Conservation (phyloP, 1,140 invertebrate genomes). For the Patella vulgata region DNA sequence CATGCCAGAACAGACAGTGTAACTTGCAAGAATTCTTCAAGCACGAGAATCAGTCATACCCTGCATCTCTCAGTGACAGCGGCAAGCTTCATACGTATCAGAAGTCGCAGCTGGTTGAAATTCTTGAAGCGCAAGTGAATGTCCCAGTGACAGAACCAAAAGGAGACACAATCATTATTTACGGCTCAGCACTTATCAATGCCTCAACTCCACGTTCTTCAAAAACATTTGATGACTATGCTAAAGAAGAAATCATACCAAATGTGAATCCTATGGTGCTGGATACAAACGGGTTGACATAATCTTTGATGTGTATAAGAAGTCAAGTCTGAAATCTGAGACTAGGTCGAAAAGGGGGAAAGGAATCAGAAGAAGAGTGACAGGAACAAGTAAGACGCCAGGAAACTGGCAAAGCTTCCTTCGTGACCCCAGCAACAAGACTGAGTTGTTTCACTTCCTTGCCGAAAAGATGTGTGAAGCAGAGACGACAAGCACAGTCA, state of each 20-base stretch:
- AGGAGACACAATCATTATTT: constrained; percentile 24
- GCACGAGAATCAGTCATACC: constrained; percentile 32
- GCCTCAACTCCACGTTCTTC: constrained; percentile 12
- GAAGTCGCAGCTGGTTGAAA: constrained; percentile 26
- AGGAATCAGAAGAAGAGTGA: constrained; percentile 28
- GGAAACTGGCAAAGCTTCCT: constrained; percentile 24
- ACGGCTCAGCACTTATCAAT: constrained; percentile 29
- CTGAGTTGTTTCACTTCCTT: constrained; percentile 44
- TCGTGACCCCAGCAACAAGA: constrained; percentile 29
- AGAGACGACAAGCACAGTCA: constrained; percentile 18
- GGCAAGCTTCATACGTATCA: constrained; percentile 25
- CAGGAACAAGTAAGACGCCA: constrained; percentile 21
- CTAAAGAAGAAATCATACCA: constrained; percentile 17
- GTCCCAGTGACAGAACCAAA: constrained; percentile 11
- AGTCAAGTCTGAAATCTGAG: constrained; percentile 23
- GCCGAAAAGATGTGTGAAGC: constrained; percentile 24
- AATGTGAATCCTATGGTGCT: constrained; percentile 19
- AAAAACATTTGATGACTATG: constrained; percentile 35
- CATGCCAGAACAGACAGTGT: constrained; percentile 19
- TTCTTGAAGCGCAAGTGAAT: constrained; percentile 3
- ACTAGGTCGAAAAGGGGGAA: constrained; percentile 20
- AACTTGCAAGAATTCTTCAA: constrained; percentile 25
- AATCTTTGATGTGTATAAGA: no score
- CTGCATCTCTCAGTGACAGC: constrained; percentile 28
- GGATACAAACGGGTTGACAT: constrained; percentile 57